Evolutionary conservation across 2,797 vertebrate species (phyloP).

Genomic region (Micropoecilia bifurca): DNA sequence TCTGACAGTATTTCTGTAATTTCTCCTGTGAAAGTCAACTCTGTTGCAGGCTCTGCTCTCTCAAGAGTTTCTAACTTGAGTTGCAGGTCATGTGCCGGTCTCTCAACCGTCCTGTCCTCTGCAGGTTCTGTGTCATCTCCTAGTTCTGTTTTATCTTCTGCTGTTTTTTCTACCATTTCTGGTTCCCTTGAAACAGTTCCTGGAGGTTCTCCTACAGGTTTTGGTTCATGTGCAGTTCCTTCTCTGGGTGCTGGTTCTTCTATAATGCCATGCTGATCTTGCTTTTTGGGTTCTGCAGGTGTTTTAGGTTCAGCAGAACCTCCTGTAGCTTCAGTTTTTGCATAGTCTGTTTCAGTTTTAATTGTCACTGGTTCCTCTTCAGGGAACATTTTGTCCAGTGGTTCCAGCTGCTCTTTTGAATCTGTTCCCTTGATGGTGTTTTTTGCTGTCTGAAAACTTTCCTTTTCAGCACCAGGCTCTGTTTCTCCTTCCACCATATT

Average conservation of each 20-base stretch:
- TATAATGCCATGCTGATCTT: not conserved
- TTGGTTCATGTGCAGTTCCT: not conserved
- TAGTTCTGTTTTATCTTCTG: not conserved
- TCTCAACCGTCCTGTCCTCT: not conserved
- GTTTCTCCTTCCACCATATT: not conserved
- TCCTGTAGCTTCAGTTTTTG: not conserved
- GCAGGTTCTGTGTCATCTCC: conserved; percentile 1
- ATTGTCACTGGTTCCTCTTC: not conserved
- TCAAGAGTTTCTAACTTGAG: not conserved
- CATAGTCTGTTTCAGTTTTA: not conserved
- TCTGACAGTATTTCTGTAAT: not conserved
- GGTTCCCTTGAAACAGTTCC: not conserved
- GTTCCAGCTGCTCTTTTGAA: not conserved
- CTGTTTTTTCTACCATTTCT: not conserved
- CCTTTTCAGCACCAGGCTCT: not conserved
- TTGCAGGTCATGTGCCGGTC: not conserved
- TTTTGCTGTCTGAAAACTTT: not conserved
- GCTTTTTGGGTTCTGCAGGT: conserved; percentile 1
- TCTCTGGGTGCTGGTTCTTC: not conserved
- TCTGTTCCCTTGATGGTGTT: not conserved
- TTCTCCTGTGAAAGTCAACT: not conserved
- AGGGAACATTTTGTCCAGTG: not conserved
- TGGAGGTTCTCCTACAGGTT: conserved; percentile 1
- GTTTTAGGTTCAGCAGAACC: not conserved
- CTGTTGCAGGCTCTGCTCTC: not conserved